phyloP scores from a whole-genome alignment of 2,113 vertebrate genomes.

The Gopherus evgoodei region DNA sequence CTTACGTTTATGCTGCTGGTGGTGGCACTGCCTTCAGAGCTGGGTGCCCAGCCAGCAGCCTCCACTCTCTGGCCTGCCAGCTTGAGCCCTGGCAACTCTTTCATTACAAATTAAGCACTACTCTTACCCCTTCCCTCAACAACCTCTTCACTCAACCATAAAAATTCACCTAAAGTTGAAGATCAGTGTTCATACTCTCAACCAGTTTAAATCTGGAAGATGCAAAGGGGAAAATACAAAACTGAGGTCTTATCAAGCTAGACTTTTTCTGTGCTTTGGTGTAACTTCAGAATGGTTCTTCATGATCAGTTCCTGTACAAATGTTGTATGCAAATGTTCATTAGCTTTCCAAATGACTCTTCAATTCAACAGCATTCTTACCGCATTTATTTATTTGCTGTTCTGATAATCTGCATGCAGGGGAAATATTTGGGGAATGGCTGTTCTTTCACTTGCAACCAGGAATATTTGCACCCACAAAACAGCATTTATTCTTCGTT shows the following conservation, averaged over 20 bases:
- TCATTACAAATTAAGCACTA: too few species aligned
- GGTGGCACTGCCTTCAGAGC: too few species aligned
- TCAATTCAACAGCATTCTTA: background rate
- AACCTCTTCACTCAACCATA: background rate
- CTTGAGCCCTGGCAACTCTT: too few species aligned
- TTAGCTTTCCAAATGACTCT: slow-evolving; percentile 3
- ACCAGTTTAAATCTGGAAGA: background rate
- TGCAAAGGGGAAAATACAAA: background rate
- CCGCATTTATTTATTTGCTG: slow-evolving; percentile 3
- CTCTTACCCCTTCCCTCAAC: background rate
- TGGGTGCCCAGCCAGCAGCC: too few species aligned
- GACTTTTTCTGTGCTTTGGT: background rate
- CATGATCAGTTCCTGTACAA: slow-evolving; percentile 11
- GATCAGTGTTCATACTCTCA: background rate
- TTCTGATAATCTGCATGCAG: background rate
- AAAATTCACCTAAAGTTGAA: background rate
- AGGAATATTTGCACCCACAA: background rate
- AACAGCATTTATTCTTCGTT: background rate
- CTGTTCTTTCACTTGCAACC: background rate
- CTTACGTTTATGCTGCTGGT: too few species aligned
- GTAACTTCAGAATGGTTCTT: slow-evolving; percentile 1
- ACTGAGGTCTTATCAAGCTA: background rate
- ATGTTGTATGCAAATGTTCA: slow-evolving; percentile 4
- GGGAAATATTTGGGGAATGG: background rate
- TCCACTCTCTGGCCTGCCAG: too few species aligned